Conservation (phyloP, 2,888 invertebrate species). For the Meiosimyza decipiens region DNA sequence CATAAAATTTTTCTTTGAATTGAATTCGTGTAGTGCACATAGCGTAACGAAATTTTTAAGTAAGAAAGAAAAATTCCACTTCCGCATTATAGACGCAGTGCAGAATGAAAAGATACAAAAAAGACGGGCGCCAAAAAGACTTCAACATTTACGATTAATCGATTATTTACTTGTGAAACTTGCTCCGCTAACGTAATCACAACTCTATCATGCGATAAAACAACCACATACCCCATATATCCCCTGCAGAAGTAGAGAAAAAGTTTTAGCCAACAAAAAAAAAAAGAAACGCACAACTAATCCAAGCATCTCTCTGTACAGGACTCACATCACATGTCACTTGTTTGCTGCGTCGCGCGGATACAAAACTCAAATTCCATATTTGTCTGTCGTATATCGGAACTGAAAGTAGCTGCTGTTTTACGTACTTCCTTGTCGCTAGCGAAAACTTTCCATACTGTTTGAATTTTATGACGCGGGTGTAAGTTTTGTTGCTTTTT, state of each 20-base stretch:
- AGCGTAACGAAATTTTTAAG: too few species aligned
- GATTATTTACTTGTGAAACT: constrained; percentile 37
- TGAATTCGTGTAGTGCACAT: too few species aligned
- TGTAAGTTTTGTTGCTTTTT: constrained; percentile 33
- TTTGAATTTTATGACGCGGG: constrained; percentile 37
- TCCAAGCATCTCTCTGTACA: too few species aligned
- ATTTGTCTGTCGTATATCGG: too few species aligned
- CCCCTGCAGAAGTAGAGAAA: too few species aligned
- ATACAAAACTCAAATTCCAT: too few species aligned
- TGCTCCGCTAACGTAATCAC: constrained; percentile 11
- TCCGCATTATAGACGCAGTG: constrained; percentile 46
- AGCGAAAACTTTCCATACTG: neutral
- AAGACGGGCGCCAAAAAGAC: constrained; percentile 51
- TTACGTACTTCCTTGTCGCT: constrained; percentile 12
- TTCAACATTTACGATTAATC: constrained; percentile 51
- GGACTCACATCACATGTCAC: too few species aligned
- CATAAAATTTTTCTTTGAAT: neutral
- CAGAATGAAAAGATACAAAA: neutral
- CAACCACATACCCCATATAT: neutral
- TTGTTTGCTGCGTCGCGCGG: too few species aligned
- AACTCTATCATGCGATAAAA: neutral
- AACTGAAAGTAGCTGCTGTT: neutral
- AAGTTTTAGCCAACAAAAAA: neutral
- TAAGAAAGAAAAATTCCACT: constrained; percentile 21
- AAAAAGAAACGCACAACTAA: neutral